Base-by-base conservation (phyloP, 2,113 vertebrate genomes). In the Mirounga angustirostris region DNA sequence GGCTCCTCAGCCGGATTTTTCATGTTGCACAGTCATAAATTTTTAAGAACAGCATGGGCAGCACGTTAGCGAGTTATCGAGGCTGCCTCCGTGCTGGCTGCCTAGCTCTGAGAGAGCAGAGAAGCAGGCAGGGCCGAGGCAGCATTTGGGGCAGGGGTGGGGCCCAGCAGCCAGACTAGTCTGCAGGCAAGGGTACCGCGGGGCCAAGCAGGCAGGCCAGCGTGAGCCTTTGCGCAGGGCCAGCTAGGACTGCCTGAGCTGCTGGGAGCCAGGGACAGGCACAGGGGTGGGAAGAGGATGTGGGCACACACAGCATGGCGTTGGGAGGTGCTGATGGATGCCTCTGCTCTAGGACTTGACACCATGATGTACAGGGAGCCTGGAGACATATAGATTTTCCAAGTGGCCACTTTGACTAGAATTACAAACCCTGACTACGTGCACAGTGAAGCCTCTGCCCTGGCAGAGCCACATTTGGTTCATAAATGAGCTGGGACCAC, bases 11-110 rank as follows among this genome's bases (percentile, higher is more conserved):
- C 98, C 98, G 98, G 99, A 99, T 99, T 99, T 99, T 99, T 99
- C 99, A 99, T 99, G 98, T 99, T 99, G 98, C 99, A 98, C 98
- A 99, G 99, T 99, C 99, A 99, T 99, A 99, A 99, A 99, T 99
- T 99, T 99, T 99, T 99, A 99, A 99, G 99, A 99, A 98, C 98
- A 98, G 98, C 94, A 98, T 74, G 98, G 97, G 98, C 98, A 97
- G 98, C 98, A 98, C 56, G 7, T 98, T 97, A 98, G 98, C 69
- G 43, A 98, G 97, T 98, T 97, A 97, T 80, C 94, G 73, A 84
- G 92, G 89, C 96, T 97, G 94, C 52, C 97, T 58, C 97, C 78
- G 26, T 86, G 97, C 91, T 91, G 98, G 95, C 98, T 95, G 93
- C 97, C 95, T 94, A 59, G 59, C 96, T 82, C 90, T 15, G 43